phyloP scores from a whole-genome alignment of 2,888 invertebrate genomes.

The Acleris literana region DNA sequence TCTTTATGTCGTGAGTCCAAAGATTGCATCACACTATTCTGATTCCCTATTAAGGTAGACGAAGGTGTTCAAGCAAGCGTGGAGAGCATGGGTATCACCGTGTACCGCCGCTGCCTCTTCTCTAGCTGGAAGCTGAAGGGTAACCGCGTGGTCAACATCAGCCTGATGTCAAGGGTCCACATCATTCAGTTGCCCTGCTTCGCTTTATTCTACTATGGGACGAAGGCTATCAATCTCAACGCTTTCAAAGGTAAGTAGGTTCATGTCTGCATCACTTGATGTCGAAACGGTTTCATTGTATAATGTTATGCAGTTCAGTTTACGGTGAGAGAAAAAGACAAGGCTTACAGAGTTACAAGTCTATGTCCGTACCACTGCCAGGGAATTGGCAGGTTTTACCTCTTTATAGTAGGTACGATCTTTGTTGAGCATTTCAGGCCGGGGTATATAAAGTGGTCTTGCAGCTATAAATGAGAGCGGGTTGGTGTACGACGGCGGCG shows the following conservation, averaged over 20 bases:
- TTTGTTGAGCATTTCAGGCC: too few species aligned
- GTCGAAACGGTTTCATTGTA: not conserved
- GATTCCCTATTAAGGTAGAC: slow-evolving; percentile 69
- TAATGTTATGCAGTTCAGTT: not conserved
- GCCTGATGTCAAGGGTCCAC: slow-evolving; percentile 77
- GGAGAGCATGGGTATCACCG: slow-evolving; percentile 65
- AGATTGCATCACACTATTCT: not conserved
- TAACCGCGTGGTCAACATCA: slow-evolving; percentile 59
- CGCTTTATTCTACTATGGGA: slow-evolving; percentile 83
- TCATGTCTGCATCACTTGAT: not conserved
- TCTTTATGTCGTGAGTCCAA: too few species aligned
- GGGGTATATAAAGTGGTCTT: not conserved
- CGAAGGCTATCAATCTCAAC: slow-evolving; percentile 76
- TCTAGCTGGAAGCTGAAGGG: slow-evolving; percentile 73
- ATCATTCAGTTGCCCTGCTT: slow-evolving; percentile 76
- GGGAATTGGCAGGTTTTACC: too few species aligned
- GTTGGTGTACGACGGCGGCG: slow-evolving; percentile 85
- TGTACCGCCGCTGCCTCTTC: slow-evolving; percentile 76
- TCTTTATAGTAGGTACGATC: too few species aligned
- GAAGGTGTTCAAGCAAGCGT: slow-evolving; percentile 72
- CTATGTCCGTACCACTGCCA: too few species aligned
- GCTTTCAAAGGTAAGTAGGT: slow-evolving; percentile 71
- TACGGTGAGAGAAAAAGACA: not conserved
- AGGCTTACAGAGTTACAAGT: too few species aligned
- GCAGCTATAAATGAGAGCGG: slow-evolving; percentile 83